Evolutionary conservation across 2,113 vertebrate species (phyloP), one percentile per base, ranked within the genome.

Genomic region (Macquaria australasica): DNA sequence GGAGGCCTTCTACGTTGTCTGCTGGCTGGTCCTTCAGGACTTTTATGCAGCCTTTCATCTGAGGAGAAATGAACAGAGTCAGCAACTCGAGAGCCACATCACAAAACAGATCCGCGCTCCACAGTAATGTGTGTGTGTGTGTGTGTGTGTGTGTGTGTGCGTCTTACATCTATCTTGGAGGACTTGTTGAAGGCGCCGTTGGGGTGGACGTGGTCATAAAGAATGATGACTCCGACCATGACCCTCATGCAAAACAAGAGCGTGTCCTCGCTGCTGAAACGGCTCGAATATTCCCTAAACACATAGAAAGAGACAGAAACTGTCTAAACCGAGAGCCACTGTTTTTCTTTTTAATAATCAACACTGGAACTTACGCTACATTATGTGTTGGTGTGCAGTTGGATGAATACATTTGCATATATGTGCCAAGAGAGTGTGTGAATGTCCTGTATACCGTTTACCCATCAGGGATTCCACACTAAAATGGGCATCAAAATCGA

Each of bases 11-110:
- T 80, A 99, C 98, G 56, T 97, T 97, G 91, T 99, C 98, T 7
- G 97, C 97, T 25, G 98, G 97, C 89, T 99, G 98, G n/a, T 99
- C 98, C 95, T 98, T 99, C 95, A 99, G 95, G 79, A 99, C 98
- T 48, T 99, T 99, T 94, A 99, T 98, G 95, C 98, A 99, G 88
- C 98, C 98, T 95, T 99, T 99, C 98, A 99, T 99, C 98, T 99
- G 92, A 81, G 77, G 88, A 88, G 84, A 92, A 77, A 31, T 6
- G n/a, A 64, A 55, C 3, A 53, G 31, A 84, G 21, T 73, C 71
- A 60, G 34, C 73, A 86, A 81, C 1, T 16, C 10, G 1, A 71
- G 39, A 51, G 23, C 69, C 0, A 34, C 64, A 37, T 59, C 25
- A 48, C 37, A 21, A 18, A 43, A 31, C 48, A 43, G 12, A 34